Evolutionary conservation across 2,797 vertebrate species (phyloP), one percentile per base, ranked within the genome.

Genomic region (Oreochromis mossambicus): DNA sequence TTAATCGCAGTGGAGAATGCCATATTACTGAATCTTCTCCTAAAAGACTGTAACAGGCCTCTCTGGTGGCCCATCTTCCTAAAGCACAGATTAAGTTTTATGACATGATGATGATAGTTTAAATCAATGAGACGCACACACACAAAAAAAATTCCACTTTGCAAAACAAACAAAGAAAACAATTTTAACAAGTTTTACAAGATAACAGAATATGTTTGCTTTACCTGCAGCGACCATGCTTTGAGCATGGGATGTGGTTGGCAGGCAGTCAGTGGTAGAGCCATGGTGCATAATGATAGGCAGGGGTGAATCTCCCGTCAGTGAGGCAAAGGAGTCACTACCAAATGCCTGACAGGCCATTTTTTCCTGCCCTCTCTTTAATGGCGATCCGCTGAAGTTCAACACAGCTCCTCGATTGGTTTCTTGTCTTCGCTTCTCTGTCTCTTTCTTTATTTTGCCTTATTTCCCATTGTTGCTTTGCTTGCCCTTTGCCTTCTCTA

Each of bases 281-380:
- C 94, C 89, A 88, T 98, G 98, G 87, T 99, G 98, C 98, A 99
- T 99, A 91, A 98, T 97, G 94, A 99, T 96, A 80, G 98, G 98
- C 91, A 99, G 93, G 46, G 97, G 94, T 15, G 98, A 96, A 54
- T 99, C 98, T 80, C 97, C 97, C 86, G 96, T 96, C 94, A 98
- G 96, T 55, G 97, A 92, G 79, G 96, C 91, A 93, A 99, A 99
- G 24, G 97, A 97, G 89, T 99, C 98, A 14, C 97, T 93, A 87
- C 96, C 93, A 92, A 99, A 99, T 0, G 97, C 95, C 95, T 99
- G 98, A 95, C 98, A 99, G 88, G 97, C 97, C 98, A 99, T 88
- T 3, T 99, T 93, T 95, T 80, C 68, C 15, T 58, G 46, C 80
- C 29, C 56, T 83, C 78, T 61, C 24, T 77, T 13, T 8, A 21